Evolutionary conservation across 2,113 vertebrate species (phyloP), one percentile per base, ranked within the genome.

Genomic region (Corydoras maculifer): DNA sequence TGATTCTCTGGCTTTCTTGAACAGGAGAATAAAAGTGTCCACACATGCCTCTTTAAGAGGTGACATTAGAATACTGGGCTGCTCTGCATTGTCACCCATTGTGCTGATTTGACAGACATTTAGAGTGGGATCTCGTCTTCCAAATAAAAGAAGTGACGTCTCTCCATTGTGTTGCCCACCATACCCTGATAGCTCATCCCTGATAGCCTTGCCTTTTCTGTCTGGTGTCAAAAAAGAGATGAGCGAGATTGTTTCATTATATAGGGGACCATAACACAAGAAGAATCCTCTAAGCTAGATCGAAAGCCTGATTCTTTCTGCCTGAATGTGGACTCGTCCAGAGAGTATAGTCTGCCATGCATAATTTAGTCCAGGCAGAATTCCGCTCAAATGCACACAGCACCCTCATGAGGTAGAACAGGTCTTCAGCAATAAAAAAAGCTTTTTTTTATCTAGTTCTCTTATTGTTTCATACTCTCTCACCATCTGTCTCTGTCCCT

Each of bases 361-460:
- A 86, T 85, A 83, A 87, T 86, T 89, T 87, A 84, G 75, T 80
- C 76, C 7, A 58, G 71, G 62, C 10, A 61, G 71, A 74, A 74
- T 82, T 85, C 73, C 75, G 82, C 64, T 68, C 65, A 73, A 87
- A 85, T 81, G 84, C 81, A 85, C 81, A 86, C 80, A 90, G 88
- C 86, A 77, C 88, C 87, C 85, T 86, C 89, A 82, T 85, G 86
- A 87, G 90, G 87, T 63, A 50, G 75, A 81, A 55, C 13, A 7
- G 62, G 69, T 29, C 70, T 25, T 25, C 50, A 60, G 48, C 82
- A 83, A 58, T 10, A 65, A 65, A 75, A 76, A 70, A 81, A 79
- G 11, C 25, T n/a, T 60, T 53, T 8, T 65, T 30, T 13, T 15
- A 30, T 70, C 10, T 54, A 25, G 10, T 57, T 65, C 8, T 48